Evolutionary conservation across 2,113 vertebrate genomes (phyloP), one percentile per base, ranked within the genome.

Genomic region (Malaclemys terrapin): DNA sequence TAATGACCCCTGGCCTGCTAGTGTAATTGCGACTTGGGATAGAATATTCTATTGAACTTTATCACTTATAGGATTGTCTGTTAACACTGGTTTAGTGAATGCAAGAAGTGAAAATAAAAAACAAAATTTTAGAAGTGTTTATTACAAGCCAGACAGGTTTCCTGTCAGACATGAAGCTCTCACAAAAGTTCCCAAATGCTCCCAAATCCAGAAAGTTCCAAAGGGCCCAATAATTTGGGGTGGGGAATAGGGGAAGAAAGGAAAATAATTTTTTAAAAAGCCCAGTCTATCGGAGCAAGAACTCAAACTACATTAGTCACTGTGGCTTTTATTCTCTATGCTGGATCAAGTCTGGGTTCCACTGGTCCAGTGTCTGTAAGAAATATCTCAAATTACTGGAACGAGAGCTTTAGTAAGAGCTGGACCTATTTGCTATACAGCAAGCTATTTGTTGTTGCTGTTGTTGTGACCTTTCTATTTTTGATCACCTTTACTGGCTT

Each of bases 1-100:
- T 89, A 92, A 94, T 92, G 92, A 38, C 14, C 78, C 57, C 84
- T 89, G 93, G 42, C 38, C 29, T 83, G 92, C 29, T 42, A 87
- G 75, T 50, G 56, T 24, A 84, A 42, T 72, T 88, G 88, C 2
- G 3, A 53, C n/a, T 81, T 25, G 29, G 79, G 57, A 31, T 5
- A 89, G 45, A 35, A n/a, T 69, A 69, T 69, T 69, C 62, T 50
- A 50, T 50, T 50, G 50, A 50, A 50, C 50, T 50, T 50, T 50
- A 3, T 72, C 45, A 84, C 56, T 52, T 24, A 49, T 57, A 89
- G 5, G 29, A 85, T 47, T 84, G 45, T 9, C 80, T 85, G 14
- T 54, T 85, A 94, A 42, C 11, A 4, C 1, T 42, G 19, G 24
- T 78, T 20, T 54, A 87, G 81, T 17, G 59, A 89, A 10, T 78